Base-by-base conservation (phyloP, 1,140 invertebrate species). In the Euwallacea fornicatus region DNA sequence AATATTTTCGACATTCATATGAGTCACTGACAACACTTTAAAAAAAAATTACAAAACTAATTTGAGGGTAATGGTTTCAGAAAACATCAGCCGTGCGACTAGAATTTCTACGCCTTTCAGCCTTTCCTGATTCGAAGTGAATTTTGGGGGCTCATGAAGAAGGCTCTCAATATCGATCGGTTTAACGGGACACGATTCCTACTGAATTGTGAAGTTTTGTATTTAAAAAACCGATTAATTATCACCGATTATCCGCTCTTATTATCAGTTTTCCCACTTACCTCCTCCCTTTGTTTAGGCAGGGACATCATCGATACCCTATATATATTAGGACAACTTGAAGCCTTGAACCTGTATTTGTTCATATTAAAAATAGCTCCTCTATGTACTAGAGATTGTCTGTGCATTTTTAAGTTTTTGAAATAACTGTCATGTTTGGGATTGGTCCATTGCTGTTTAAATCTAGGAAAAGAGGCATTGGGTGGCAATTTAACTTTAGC, bases 241-340 rank as follows among this genome's bases (percentile, higher is more conserved):
- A 33, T 33, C 21, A 33, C 21, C 21, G 4, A 33, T 33, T 33
- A 33, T 4, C 15, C 15, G 6, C 42, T 65, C 9, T 65, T 50
- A 13, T 16, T n/a, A 41, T 16, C 10, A 56, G 16, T 16, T 21
- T 56, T 56, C 15, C 6, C 6, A 63, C 67, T 70, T 76, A 88
- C 87, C 84, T 90, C 89, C 82, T 91, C 88, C 78, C 89, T 88
- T 76, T 91, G 88, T 78, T 91, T 89, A 42, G 89, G 88, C 16
- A 95, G 87, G 0, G 93, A 93, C 8, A 91, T 91, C 89, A 95
- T 95, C 0, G 93, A 95, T 79, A 95, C 95, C 74, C 91, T 87
- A 79, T 93, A 95, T 77, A 96, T 95, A 82, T 96, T 90, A 0
- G 94, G 93, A 82, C 93, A 95, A 15, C 93, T 95, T 0, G 93